Base-by-base conservation (phyloP, 1,140 invertebrate genomes). In the Pachypsylla venusta region DNA sequence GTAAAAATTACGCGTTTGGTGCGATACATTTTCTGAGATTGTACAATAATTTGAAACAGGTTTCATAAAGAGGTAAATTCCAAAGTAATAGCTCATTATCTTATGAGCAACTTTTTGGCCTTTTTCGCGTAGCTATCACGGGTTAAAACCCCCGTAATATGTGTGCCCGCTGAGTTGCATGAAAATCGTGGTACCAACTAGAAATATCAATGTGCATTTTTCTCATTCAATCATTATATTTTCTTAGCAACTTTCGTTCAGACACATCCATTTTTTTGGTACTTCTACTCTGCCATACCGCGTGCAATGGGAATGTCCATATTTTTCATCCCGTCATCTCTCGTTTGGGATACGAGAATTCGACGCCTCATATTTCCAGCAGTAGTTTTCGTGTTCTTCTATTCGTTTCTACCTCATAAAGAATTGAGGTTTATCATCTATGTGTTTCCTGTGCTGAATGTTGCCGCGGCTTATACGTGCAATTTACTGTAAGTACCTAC, bases 391-490 rank as follows among this genome's bases (percentile, higher is more conserved):
- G 81, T 99, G 25, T 61, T 87, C 14, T 65, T 95, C 2, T 99
- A 92, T 71, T 99, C 96, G 5, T 82, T 97, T 69, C 71, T 99
- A 53, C 96, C 96, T 1, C 97, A 99, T 69, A 99, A 99, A 71
- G 97, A 99, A 74, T 77, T 99, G 5, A 79, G 97, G 28, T 99
- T 99, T 71, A 95, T 99, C 60, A 90, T 99, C 56, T 99, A 99
- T 69, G 82, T 89, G 0, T 85, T 98, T 69, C 97, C 96, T 19
- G 71, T 99, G 54, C 75, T 99, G 27, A 98, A 98, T 76, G 79
- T 93, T 57, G 78, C 85, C n/a, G 87, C 84, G 10, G 94, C 95
- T 7, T 79, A 80, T 56, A 85, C 83, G 56, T 94, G 92, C 67
- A 80, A 88, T 65, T 79, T 82, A 70, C 74, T 97, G 90, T 96